Evolutionary conservation across 1,140 invertebrate species (phyloP), one percentile per base, ranked within the genome.

Genomic region (Drosophila serrata): DNA sequence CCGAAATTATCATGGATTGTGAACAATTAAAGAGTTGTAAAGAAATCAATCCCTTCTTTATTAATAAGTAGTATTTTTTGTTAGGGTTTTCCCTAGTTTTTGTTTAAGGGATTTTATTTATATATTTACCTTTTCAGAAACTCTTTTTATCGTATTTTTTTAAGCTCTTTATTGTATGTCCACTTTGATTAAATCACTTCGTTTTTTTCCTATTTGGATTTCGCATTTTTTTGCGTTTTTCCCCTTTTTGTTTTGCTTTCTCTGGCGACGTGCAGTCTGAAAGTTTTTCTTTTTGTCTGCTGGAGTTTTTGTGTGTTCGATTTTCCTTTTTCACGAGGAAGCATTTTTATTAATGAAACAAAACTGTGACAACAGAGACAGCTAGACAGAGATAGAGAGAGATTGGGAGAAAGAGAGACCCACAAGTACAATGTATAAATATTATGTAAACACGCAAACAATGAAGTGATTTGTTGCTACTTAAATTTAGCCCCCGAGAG

Each of bases 371-470:
- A 53, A 53, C 49, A 35, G 12, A 13, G 48, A 51, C 29, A 51
- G 29, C 29, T 27, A 43, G 2, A 5, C 15, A 17, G 17, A 11
- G n/a, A n/a, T n/a, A 5, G 24, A 7, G 27, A 22, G 27, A 17
- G 19, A 9, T 19, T 19, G 40, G 2, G n/a, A 3, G 40, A 11
- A 11, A 39, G 24, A 35, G 17, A 37, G 29, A 24, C 61, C 49
- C 42, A 75, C 48, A 76, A 73, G 75, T 79, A 81, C 84, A 90
- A 69, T 80, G 84, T 88, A 88, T 84, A 90, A 88, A 88, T 88
- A 85, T 90, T 88, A 85, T 90, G 84, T 88, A 88, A 88, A 88
- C 84, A 88, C 85, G 85, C 84, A 88, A 88, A 88, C 84, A 88
- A 88, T 88, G 78, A 88, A 88, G 85, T 88, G 84, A 88, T 88